Evolutionary conservation across 53 echinoderm and acorn worm genomes (phyloP).

Genomic region (Holothuria scabra): DNA sequence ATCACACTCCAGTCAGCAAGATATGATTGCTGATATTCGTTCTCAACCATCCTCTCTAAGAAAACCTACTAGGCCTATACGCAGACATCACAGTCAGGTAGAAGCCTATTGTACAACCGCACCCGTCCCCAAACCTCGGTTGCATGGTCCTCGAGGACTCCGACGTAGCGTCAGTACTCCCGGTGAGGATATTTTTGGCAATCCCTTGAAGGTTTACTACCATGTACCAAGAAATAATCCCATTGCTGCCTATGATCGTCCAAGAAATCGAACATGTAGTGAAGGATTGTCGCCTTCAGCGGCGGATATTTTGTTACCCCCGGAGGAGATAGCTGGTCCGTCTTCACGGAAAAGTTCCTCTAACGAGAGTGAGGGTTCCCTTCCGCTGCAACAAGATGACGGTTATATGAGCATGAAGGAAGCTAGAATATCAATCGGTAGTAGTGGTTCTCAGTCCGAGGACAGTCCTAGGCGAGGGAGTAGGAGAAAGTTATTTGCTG

Average conservation of each 20-base stretch:
- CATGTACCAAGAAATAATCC: conserved; percentile 77
- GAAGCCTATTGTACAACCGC: conserved; percentile 23
- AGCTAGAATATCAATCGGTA: conserved; percentile 74
- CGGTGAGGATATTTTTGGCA: conserved; percentile 59
- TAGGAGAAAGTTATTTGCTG: conserved; percentile 57
- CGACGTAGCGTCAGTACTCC: conserved; percentile 88
- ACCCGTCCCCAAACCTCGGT: conserved; percentile 36
- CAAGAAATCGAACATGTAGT: conserved; percentile 76
- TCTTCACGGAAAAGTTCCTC: conserved; percentile 20
- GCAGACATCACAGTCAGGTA: conserved; percentile 36
- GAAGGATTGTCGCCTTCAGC: conserved; percentile 73
- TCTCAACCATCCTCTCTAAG: conserved; percentile 15
- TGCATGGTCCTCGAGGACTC: conserved; percentile 18
- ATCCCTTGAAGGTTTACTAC: conserved; percentile 73
- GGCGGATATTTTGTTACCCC: conserved; percentile 59
- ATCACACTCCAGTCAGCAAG: neutral
- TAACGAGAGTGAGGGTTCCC: conserved; percentile 55
- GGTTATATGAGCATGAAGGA: conserved; percentile 99
- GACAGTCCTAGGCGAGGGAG: conserved; percentile 35
- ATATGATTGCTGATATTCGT: conserved; percentile 1
- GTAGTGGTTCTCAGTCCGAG: conserved; percentile 58
- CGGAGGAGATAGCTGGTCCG: neutral
- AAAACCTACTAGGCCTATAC: conserved; percentile 15
- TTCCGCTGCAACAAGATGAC: conserved; percentile 77
- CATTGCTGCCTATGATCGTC: conserved; percentile 68